A percentile compares a stretch with the other conserved stretches of the same genome.
Conservation (phyloP, 2,888 invertebrate genomes). For the Drosophila sordidapex region DNA sequence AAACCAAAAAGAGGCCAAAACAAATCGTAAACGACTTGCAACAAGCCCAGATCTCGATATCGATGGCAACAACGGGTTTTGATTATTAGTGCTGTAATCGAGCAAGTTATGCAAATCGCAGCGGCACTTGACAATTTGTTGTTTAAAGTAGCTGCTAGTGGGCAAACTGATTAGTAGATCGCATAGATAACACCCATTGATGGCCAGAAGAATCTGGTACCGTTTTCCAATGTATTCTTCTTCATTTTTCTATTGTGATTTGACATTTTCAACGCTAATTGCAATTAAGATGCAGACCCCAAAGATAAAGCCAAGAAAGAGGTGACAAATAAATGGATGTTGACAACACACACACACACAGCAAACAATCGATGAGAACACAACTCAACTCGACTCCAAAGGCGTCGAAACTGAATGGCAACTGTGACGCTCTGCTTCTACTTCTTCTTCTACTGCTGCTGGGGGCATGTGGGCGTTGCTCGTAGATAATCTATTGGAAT, state of each 20-base stretch:
- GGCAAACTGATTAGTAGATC: constrained; percentile 57
- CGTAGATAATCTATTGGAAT: constrained; percentile 45
- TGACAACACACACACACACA: constrained; percentile 21
- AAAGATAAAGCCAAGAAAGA: constrained; percentile 46
- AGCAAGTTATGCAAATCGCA: constrained; percentile 65
- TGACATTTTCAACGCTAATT: constrained; percentile 70
- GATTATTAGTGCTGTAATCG: constrained; percentile 22
- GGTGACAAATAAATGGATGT: constrained; percentile 67
- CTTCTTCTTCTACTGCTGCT: not conserved
- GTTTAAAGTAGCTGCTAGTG: constrained; percentile 41
- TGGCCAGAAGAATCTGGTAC: constrained; percentile 25
- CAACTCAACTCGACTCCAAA: constrained; percentile 13
- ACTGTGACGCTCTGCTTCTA: not conserved
- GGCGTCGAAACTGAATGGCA: constrained; percentile 55
- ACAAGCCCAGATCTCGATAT: constrained; percentile 45
- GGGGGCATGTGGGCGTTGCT: constrained; percentile 44
- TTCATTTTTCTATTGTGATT: not conserved
- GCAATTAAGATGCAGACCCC: constrained; percentile 69
- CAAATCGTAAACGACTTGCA: constrained; percentile 68
- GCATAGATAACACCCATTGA: constrained; percentile 33
- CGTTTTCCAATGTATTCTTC: constrained; percentile 35
- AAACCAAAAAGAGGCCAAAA: constrained; percentile 32
- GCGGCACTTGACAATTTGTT: constrained; percentile 43
- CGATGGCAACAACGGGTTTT: constrained; percentile 66
- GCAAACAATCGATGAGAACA: not conserved